Conservation (phyloP, 2,113 vertebrate genomes). For the Calidris pugnax region DNA sequence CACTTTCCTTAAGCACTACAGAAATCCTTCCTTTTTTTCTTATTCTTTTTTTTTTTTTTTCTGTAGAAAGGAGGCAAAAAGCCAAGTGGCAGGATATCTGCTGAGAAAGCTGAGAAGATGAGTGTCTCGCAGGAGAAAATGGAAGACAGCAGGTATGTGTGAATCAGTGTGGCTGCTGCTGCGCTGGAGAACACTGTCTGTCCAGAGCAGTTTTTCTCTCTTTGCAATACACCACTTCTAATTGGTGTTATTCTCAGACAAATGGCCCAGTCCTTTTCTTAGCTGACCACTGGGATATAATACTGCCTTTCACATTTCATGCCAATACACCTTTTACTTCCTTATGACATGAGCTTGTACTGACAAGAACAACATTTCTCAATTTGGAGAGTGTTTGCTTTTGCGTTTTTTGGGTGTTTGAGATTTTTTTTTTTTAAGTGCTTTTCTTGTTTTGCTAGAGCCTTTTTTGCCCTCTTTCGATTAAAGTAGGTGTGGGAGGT, state of each 20-base stretch:
- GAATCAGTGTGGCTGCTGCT: constrained; percentile 34
- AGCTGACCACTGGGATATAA: not conserved
- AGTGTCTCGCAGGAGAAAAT: constrained; percentile 62
- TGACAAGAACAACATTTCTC: not conserved
- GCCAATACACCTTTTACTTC: not conserved
- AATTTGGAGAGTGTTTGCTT: not conserved
- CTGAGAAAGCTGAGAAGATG: constrained; percentile 69
- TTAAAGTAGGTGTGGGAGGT: not conserved
- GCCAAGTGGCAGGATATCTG: constrained; percentile 56
- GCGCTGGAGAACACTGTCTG: constrained; percentile 36
- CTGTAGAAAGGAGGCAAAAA: constrained; percentile 63
- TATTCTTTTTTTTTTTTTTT: not conserved
- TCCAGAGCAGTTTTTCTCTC: not conserved
- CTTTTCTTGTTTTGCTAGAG: not conserved
- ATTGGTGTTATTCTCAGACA: not conserved
- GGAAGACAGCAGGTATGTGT: constrained; percentile 72
- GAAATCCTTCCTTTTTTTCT: not conserved
- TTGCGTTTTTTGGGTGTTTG: not conserved
- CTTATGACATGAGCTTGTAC: not conserved
- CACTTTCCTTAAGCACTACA: constrained; percentile 20
- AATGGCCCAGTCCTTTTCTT: not conserved
- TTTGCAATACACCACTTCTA: not conserved
- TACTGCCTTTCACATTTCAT: not conserved
- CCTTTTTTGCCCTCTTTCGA: not conserved
- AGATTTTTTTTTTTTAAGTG: not conserved